These are phyloP conservation scores for Pasiphila rectangulata DNA, from an alignment of 2,888 invertebrate genomes.

Conservation along the genomic window DNA sequence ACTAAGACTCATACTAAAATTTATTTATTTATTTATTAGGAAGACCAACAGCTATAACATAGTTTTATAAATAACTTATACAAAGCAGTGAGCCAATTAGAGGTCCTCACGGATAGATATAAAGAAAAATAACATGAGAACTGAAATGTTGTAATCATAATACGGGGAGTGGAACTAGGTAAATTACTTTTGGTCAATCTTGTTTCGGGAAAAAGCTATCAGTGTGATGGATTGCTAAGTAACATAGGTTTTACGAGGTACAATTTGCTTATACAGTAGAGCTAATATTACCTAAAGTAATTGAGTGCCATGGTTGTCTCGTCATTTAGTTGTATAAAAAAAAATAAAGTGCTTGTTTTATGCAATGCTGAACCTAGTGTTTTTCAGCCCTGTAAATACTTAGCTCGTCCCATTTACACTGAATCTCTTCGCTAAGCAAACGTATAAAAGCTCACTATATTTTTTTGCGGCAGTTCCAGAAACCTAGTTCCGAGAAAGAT, in stretches of 20 bases:
- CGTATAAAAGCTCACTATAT: constrained; percentile 13
- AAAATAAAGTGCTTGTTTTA: not conserved
- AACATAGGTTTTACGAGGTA: constrained; percentile 23
- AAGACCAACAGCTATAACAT: no score
- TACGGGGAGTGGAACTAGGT: not conserved
- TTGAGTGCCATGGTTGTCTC: constrained; percentile 40
- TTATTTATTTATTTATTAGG: no score
- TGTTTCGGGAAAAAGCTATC: constrained; percentile 9
- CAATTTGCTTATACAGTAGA: constrained; percentile 28
- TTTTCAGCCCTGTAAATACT: no score
- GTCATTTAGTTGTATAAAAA: constrained; percentile 4
- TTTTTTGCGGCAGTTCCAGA: constrained; percentile 23
- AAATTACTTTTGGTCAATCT: constrained; percentile 2
- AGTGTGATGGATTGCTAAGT: constrained; percentile 16
- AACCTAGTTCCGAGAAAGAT: constrained; percentile 29
- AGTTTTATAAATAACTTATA: no score
- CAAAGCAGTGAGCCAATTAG: no score
- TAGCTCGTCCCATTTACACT: constrained; percentile 20
- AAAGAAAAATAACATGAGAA: no score
- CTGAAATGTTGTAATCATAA: not conserved
- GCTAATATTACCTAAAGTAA: constrained; percentile 36
- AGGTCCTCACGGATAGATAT: no score
- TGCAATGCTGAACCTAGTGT: no score
- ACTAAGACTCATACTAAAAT: no score
- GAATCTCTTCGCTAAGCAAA: constrained; percentile 20